These are phyloP conservation scores for Magallana nippona DNA, from an alignment of 2,888 invertebrate species.

Conservation along the genomic window DNA sequence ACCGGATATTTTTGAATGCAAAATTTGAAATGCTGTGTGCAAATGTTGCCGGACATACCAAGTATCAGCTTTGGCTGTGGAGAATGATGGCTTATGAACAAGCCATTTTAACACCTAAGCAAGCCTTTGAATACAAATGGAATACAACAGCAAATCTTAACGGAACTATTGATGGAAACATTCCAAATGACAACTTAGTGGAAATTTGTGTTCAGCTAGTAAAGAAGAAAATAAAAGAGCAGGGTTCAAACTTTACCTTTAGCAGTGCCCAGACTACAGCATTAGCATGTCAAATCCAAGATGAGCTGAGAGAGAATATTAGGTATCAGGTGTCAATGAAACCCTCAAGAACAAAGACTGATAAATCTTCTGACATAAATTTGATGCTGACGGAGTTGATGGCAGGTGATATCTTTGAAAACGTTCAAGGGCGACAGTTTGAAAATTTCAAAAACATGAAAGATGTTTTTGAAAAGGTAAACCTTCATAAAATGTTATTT, in stretches of 20 bases:
- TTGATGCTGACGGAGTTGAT: too few relatives aligned
- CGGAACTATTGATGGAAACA: slow-evolving; percentile 40
- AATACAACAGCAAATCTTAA: slow-evolving; percentile 46
- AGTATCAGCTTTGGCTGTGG: slow-evolving; percentile 47
- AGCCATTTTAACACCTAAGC: slow-evolving; percentile 24
- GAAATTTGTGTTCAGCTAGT: slow-evolving; percentile 40
- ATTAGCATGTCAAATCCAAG: neutral
- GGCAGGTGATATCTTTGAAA: neutral
- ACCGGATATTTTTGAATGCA: slow-evolving; percentile 33
- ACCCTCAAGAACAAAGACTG: too few relatives aligned
- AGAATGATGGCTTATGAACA: slow-evolving; percentile 41
- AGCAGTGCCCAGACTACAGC: neutral
- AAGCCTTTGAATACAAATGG: slow-evolving; percentile 45
- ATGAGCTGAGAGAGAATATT: neutral
- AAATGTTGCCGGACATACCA: slow-evolving; percentile 27
- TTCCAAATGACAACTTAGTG: slow-evolving; percentile 49
- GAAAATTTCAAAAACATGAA: slow-evolving; percentile 3
- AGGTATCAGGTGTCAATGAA: too few relatives aligned
- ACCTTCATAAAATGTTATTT: neutral
- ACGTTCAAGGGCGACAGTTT: neutral
- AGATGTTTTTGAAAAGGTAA: slow-evolving; percentile 1
- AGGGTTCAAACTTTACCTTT: neutral
- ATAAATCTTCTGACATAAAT: too few relatives aligned
- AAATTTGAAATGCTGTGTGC: slow-evolving; percentile 42
- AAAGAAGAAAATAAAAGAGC: neutral